Evolutionary conservation across 2,113 vertebrate genomes (phyloP).

Genomic region (Pseudonaja textilis): DNA sequence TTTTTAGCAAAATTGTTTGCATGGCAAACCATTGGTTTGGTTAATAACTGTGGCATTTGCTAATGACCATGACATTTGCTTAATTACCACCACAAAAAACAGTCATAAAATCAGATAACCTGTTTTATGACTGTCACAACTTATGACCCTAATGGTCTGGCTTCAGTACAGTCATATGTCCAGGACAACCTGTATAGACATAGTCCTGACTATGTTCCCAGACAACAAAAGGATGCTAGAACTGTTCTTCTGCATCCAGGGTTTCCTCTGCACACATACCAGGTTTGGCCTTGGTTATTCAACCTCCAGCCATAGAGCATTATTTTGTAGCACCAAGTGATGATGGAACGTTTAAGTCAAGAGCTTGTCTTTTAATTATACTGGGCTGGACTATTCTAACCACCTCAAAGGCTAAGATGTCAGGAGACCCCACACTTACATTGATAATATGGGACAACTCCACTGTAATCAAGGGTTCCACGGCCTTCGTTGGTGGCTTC

Average conservation of each 20-base stretch:
- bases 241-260: not conserved
- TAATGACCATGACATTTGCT: not conserved
- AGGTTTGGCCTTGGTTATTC: not conserved
- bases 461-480: conserved; percentile 88
- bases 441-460: conserved; percentile 91
- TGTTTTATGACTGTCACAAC: not conserved
- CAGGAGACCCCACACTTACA: conserved; percentile 70
- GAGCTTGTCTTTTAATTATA: not conserved
- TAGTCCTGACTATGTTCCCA: not conserved
- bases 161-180: not conserved
- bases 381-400: not conserved
- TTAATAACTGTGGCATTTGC: not conserved
- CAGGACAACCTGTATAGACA: not conserved
- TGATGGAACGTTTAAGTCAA: not conserved
- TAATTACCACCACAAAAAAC: not conserved
- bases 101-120: not conserved
- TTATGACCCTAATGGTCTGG: not conserved
- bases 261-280: not conserved
- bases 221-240: not conserved
- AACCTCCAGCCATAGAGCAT: too few relatives aligned
- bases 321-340: not conserved
- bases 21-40: not conserved
- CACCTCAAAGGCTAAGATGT: not conserved
- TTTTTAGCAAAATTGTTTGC: not conserved
- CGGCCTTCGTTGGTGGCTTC: conserved; percentile 82